Evolutionary conservation across 2,888 invertebrate species (phyloP).

Genomic region (Erebia palarica): DNA sequence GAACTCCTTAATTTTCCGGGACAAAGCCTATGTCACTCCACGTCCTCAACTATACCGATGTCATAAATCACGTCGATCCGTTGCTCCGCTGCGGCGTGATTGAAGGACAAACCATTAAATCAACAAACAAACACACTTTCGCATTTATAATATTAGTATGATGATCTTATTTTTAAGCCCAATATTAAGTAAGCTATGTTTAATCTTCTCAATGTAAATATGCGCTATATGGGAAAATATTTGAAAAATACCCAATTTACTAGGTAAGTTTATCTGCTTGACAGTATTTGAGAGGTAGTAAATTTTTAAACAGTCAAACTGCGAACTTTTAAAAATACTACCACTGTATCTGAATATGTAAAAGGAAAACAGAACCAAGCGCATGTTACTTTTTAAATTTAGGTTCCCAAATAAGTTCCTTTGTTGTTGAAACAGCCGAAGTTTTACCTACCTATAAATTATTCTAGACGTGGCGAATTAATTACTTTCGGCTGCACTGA

Average conservation of each 20-base stretch:
- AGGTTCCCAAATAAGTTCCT: neutral
- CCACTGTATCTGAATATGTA: neutral
- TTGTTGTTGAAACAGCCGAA: neutral
- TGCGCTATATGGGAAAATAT: too few species aligned
- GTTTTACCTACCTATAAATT: neutral
- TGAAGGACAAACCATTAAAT: too few species aligned
- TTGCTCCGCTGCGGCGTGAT: too few species aligned
- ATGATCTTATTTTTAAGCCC: neutral
- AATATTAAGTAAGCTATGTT: too few species aligned
- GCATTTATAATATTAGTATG: too few species aligned
- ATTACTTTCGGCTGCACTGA: too few species aligned
- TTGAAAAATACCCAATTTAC: neutral
- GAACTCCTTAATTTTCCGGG: too few species aligned
- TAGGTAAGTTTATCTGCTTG: neutral
- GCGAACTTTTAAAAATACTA: constrained; percentile 3
- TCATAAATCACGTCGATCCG: too few species aligned
- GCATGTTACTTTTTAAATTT: neutral
- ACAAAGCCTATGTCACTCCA: too few species aligned
- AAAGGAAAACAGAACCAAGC: neutral
- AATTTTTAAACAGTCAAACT: neutral
- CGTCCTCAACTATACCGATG: too few species aligned
- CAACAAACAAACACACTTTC: too few species aligned
- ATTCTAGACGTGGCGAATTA: too few species aligned
- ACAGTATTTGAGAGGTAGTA: neutral
- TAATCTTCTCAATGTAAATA: neutral